These are phyloP conservation scores for Diplosoma virens DNA, from an alignment of 23 tunicate species.

Conservation along the genomic window DNA sequence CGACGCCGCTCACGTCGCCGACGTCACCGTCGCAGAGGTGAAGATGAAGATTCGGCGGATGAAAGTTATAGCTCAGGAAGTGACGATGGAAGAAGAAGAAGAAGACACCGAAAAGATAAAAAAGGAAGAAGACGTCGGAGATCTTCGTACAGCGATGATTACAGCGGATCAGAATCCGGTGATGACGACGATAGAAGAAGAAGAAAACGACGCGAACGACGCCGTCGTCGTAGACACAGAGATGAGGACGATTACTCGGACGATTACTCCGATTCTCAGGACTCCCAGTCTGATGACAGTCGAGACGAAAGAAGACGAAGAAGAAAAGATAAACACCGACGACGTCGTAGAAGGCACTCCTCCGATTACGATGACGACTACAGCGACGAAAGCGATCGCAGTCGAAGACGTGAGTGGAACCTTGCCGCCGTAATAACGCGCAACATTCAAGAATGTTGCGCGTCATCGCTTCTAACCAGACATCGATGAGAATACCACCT, in stretches of 20 bases:
- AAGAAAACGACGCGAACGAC: slow-evolving; percentile 9
- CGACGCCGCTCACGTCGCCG: slow-evolving; percentile 10
- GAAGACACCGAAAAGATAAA: slow-evolving; percentile 42
- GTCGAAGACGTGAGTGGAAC: slow-evolving; percentile 57
- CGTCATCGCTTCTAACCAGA: neutral
- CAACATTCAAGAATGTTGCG: slow-evolving; percentile 38
- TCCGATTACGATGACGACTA: slow-evolving; percentile 60
- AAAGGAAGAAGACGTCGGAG: slow-evolving; percentile 23
- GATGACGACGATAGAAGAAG: slow-evolving; percentile 28
- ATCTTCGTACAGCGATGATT: slow-evolving; percentile 45
- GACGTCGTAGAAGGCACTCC: slow-evolving; percentile 44
- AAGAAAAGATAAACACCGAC: slow-evolving; percentile 24
- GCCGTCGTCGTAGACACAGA: slow-evolving; percentile 20
- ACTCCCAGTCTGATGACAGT: slow-evolving; percentile 32
- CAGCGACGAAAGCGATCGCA: slow-evolving; percentile 25
- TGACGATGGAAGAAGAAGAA: slow-evolving; percentile 19
- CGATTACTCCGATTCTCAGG: slow-evolving; percentile 59
- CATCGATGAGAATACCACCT: neutral
- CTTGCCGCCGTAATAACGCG: neutral
- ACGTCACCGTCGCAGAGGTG: slow-evolving; percentile 28
- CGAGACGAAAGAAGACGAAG: slow-evolving; percentile 26
- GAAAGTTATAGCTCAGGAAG: slow-evolving; percentile 19
- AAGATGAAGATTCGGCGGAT: neutral
- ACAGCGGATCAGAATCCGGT: slow-evolving; percentile 36
- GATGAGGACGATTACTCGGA: slow-evolving; percentile 26